Conservation (phyloP, 2,888 invertebrate species). For the Exephanes ischioxanthus region DNA sequence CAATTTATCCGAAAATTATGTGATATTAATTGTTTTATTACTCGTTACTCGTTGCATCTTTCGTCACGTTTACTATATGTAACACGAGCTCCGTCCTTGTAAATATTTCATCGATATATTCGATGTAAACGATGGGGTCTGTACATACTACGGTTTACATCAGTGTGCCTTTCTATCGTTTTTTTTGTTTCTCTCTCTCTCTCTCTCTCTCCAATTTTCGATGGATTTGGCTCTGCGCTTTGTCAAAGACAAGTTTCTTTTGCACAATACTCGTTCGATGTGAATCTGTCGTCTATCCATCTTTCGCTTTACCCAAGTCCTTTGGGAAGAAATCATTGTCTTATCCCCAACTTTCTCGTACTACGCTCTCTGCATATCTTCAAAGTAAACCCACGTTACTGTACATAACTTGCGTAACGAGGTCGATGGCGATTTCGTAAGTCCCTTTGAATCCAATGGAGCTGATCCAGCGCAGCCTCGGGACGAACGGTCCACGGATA, state of each 20-base stretch:
- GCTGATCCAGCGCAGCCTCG: too few species aligned
- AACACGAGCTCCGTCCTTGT: conserved; percentile 42
- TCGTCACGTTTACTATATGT: conserved; percentile 21
- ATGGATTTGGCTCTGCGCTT: conserved; percentile 8
- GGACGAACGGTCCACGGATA: too few species aligned
- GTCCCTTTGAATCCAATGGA: too few species aligned
- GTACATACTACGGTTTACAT: conserved; percentile 50
- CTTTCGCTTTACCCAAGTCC: neutral
- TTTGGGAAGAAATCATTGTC: conserved; percentile 14
- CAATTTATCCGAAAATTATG: neutral
- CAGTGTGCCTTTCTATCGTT: conserved; percentile 30
- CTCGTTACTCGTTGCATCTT: conserved; percentile 34
- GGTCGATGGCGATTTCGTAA: neutral
- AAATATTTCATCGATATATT: conserved; percentile 55
- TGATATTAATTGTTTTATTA: conserved; percentile 42
- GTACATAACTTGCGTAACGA: neutral
- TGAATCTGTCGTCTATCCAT: conserved; percentile 33
- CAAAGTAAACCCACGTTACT: neutral
- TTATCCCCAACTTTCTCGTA: conserved; percentile 10
- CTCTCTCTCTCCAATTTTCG: conserved; percentile 13
- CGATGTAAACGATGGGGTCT: conserved; percentile 54
- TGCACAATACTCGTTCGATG: conserved; percentile 41
- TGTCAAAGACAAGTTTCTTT: neutral
- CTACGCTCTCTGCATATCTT: neutral
- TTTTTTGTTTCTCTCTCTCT: neutral